A percentile compares a stretch with the other conserved stretches of the same genome.
Evolutionary conservation across 2,113 vertebrate genomes (phyloP).

Genomic region (Neogobius melanostomus): DNA sequence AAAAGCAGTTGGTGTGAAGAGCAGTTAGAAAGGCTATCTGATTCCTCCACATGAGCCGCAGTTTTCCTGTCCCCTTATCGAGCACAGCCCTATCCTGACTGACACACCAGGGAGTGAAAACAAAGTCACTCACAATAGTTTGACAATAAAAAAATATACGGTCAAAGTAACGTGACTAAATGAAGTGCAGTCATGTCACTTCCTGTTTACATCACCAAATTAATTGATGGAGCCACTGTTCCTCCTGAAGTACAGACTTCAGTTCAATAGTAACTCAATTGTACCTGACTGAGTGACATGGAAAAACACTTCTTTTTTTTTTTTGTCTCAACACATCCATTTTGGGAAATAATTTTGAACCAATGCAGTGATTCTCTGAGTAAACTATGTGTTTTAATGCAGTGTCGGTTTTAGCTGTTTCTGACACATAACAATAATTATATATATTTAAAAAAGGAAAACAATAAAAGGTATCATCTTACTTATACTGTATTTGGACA

Average conservation of each 20-base stretch:
- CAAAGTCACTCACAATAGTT: slow-evolving; percentile 17
- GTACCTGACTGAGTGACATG: slow-evolving; percentile 38
- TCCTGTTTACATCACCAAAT: slow-evolving; percentile 27
- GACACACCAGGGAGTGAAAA: slow-evolving; percentile 44
- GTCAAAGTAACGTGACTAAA: slow-evolving; percentile 7
- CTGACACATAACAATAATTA: no score
- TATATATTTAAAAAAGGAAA: no score
- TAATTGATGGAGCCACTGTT: slow-evolving; percentile 21
- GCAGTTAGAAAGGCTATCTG: slow-evolving; percentile 68
- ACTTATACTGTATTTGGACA: no score
- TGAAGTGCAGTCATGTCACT: slow-evolving; percentile 29
- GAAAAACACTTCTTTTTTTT: slow-evolving; percentile 33
- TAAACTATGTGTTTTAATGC: no score
- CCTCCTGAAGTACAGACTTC: slow-evolving; percentile 46
- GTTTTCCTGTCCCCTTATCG: slow-evolving; percentile 71
- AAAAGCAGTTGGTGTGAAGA: slow-evolving; percentile 33
- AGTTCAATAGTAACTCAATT: slow-evolving; percentile 51
- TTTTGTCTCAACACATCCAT: slow-evolving; percentile 17
- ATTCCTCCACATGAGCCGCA: slow-evolving; percentile 67
- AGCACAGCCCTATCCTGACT: slow-evolving; percentile 56
- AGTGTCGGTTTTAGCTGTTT: no score
- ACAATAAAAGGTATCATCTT: no score
- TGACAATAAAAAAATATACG: background rate
- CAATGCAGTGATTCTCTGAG: background rate
- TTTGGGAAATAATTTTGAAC: background rate